Evolutionary conservation across 2,888 invertebrate species (phyloP).

Genomic region (Phania funesta): DNA sequence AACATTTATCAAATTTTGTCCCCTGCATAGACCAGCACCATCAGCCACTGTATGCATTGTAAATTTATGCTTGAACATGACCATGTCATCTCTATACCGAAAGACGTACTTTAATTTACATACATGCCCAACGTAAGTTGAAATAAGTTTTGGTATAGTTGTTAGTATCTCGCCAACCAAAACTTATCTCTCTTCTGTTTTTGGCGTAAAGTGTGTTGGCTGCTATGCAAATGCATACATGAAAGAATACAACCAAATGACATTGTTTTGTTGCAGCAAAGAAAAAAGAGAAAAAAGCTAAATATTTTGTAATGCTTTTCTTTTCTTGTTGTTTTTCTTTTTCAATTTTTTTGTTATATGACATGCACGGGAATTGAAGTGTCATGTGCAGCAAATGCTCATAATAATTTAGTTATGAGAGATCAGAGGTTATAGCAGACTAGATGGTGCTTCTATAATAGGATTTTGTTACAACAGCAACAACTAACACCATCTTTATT

Average conservation of each 20-base stretch:
- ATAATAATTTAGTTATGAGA: slow-evolving; percentile 67
- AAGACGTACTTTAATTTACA: neutral
- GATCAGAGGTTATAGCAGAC: slow-evolving; percentile 60
- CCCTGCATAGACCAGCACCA: neutral
- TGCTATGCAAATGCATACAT: slow-evolving; percentile 29
- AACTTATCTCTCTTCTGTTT: slow-evolving; percentile 49
- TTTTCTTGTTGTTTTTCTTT: neutral
- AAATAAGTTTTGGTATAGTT: slow-evolving; percentile 20
- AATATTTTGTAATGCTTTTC: slow-evolving; percentile 22
- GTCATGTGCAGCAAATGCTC: slow-evolving; percentile 66
- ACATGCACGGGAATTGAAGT: slow-evolving; percentile 65
- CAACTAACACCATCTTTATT: slow-evolving; percentile 3
- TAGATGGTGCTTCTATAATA: slow-evolving; percentile 9
- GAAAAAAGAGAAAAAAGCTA: neutral
- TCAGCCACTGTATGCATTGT: neutral
- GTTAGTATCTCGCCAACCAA: neutral
- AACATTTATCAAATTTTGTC: too few relatives aligned
- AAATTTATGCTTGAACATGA: slow-evolving; percentile 15
- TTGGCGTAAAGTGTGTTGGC: slow-evolving; percentile 46
- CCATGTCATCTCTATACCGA: neutral
- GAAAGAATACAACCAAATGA: slow-evolving; percentile 43
- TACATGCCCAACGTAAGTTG: slow-evolving; percentile 27
- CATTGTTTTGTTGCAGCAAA: slow-evolving; percentile 58
- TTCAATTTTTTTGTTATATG: slow-evolving; percentile 32
- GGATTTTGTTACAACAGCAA: slow-evolving; percentile 5